Conservation (phyloP, 1,140 invertebrate species). For the Procambarus clarkii region DNA sequence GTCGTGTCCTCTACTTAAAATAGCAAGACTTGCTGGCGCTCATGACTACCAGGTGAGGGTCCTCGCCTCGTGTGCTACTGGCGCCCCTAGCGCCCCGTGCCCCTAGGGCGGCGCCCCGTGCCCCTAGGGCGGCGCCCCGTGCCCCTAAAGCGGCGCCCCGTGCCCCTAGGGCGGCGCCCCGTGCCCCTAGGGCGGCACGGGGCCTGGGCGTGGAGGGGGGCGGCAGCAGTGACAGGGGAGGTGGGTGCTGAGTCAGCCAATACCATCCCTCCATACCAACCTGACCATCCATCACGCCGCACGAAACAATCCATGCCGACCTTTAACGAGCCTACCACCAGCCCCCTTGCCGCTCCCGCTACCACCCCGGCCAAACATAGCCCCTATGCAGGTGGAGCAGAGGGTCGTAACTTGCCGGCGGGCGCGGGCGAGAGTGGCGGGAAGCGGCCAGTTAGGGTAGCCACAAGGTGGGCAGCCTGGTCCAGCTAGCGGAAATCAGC, state of each 20-base stretch:
- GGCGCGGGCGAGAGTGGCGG: background rate
- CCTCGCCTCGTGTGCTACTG: too few species aligned
- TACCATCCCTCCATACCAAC: background rate
- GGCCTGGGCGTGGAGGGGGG: too few species aligned
- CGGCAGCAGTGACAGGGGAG: background rate
- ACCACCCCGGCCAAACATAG: background rate
- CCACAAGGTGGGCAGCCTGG: background rate
- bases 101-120: too few species aligned
- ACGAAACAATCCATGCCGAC: conserved; percentile 16
- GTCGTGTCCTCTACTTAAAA: too few species aligned
- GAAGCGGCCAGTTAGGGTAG: background rate
- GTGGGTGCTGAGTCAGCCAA: background rate
- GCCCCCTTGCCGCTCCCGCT: background rate
- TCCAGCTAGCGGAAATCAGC: background rate
- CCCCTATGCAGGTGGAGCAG: background rate
- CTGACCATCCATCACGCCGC: background rate
- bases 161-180: too few species aligned
- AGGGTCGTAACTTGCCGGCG: background rate
- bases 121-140: too few species aligned
- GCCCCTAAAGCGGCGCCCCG: too few species aligned
- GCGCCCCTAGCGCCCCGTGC: too few species aligned
- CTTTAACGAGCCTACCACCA: background rate
- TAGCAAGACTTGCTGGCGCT: too few species aligned
- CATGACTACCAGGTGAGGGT: too few species aligned
- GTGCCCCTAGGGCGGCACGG: too few species aligned